phyloP scores from a whole-genome alignment of 1,140 invertebrate genomes.

The Atta cephalotes region DNA sequence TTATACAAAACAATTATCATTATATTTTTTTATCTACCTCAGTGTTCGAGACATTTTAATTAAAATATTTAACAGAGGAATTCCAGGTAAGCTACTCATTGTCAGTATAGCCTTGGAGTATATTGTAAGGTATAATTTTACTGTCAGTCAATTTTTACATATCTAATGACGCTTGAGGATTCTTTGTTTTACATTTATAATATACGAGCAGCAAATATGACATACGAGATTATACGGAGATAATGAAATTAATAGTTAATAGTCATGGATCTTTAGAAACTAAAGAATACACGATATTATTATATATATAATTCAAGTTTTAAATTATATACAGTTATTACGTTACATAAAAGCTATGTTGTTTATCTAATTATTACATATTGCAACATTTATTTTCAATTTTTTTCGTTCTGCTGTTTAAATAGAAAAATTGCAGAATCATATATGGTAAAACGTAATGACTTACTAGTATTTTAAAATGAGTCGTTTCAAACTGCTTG shows the following conservation, averaged over 20 bases:
- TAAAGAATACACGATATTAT: not conserved
- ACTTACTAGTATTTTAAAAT: not conserved
- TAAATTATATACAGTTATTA: not conserved
- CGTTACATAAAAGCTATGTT: not conserved
- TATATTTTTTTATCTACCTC: not conserved
- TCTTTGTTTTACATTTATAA: not conserved
- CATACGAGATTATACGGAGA: not conserved
- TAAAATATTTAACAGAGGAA: not conserved
- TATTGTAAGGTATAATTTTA: not conserved
- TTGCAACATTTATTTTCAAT: not conserved
- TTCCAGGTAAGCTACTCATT: not conserved
- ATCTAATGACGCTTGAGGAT: not conserved
- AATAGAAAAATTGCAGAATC: not conserved
- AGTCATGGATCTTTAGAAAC: not conserved
- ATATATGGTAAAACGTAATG: not conserved
- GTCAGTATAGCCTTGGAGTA: not conserved
- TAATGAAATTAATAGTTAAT: conserved; percentile 19
- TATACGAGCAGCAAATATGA: not conserved
- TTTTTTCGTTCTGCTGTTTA: not conserved
- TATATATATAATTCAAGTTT: not conserved
- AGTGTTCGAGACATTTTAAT: not conserved
- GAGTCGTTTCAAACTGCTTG: not conserved
- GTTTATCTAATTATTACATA: not conserved
- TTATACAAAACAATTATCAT: not conserved
- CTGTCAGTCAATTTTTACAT: not conserved